These are phyloP conservation scores for Dromiciops gliroides DNA, from an alignment of 2,113 vertebrate genomes.

Conservation along the genomic window DNA sequence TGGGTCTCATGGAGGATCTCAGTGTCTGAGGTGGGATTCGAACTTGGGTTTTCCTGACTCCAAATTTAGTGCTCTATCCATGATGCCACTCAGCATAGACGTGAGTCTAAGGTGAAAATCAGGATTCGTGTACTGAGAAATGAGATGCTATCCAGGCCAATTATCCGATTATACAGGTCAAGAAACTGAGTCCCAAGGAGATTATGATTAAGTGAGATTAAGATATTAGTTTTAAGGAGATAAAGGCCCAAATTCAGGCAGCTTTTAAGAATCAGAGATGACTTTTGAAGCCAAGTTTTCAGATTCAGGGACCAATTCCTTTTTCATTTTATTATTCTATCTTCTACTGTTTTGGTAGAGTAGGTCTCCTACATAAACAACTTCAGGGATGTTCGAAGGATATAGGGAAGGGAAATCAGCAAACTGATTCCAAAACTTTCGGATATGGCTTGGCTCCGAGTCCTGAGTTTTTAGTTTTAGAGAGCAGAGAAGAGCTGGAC, in stretches of 20 bases:
- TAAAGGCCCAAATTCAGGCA: not conserved
- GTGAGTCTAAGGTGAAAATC: not conserved
- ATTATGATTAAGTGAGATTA: not conserved
- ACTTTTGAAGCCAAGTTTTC: not conserved
- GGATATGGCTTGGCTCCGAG: not conserved
- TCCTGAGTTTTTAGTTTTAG: not conserved
- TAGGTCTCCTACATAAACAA: not conserved
- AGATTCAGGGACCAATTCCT: not conserved
- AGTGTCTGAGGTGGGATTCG: not conserved
- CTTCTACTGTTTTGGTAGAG: not conserved
- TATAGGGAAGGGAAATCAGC: not conserved
- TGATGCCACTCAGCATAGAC: not conserved
- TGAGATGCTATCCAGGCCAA: not conserved
- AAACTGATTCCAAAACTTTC: not conserved
- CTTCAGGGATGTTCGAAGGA: not conserved
- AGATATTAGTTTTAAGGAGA: not conserved
- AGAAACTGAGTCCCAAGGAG: not conserved
- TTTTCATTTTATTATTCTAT: not conserved
- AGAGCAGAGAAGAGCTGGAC: not conserved
- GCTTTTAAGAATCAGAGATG: not conserved
- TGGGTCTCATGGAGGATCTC: not conserved
- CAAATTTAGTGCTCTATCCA: not conserved
- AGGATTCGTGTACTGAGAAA: not conserved
- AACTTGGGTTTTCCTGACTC: not conserved
- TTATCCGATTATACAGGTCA: not conserved